Base-by-base conservation (phyloP, 2,888 invertebrate species). In the Thera britannica region DNA sequence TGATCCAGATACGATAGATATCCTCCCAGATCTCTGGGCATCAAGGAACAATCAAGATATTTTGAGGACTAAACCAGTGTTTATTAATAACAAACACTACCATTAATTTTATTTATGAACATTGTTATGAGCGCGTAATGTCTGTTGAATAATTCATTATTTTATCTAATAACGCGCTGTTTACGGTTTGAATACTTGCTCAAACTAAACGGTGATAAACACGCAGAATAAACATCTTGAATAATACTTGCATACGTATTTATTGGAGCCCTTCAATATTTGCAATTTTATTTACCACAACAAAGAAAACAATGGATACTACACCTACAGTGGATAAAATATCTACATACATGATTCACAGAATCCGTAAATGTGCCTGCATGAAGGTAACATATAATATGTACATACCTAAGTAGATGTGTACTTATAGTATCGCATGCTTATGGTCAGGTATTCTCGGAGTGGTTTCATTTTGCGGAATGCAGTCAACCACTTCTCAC, bases 131-230 rank as follows among this genome's bases (percentile, higher is more conserved):
- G 23, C 23, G 23, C 23, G 23, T 23, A 23, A 23, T 23, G 23
- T 23, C 2, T 9, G 9, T 46, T 52, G 9, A 52, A 52, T 52
- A 52, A 52, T 74, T 63, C 68, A 72, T 72, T 23, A 46, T 61
- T 48, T 49, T 62, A 65, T 67, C 65, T 55, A 65, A 65, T 68
- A 68, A 56, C 58, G 65, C 57, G 61, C 41, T 71, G 68, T 67
- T 72, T 68, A 72, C 64, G 65, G 60, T 72, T 58, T 68, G 62
- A 75, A 68, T 55, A 62, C 51, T 55, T 54, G 58, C 49, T 58
- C 34, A 54, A 51, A 71, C 71, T 68, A 65, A 73, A 69, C 75
- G 74, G 67, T 75, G 75, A 75, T 76, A 74, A 76, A 75, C 77
- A 78, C 75, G 72, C 71, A 75, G 73, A 59, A 64, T 64, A 65